These are phyloP conservation scores for Brachyopa scutellaris DNA, from an alignment of 2,888 invertebrate species.

Conservation along the genomic window DNA sequence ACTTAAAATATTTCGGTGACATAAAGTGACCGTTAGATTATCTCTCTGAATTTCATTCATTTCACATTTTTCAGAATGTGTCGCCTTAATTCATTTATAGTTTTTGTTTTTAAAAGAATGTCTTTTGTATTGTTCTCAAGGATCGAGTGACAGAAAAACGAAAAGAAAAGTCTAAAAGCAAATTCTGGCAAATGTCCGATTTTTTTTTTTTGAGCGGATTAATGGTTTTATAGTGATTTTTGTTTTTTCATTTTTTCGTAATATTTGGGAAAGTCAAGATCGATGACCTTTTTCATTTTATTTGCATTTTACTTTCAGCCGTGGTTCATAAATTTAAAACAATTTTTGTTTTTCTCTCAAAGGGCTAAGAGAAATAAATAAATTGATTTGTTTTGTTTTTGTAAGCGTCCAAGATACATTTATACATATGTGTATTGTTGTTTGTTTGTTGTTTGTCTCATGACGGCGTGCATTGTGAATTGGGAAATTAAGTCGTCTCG, in stretches of 20 bases:
- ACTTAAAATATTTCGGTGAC: conserved; percentile 57
- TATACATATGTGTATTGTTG: no score
- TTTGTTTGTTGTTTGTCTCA: no score
- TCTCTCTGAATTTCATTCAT: conserved; percentile 21
- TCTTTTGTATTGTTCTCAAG: conserved; percentile 11
- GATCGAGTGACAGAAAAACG: conserved; percentile 18
- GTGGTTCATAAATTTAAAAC: conserved; percentile 25
- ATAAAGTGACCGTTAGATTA: conserved; percentile 51
- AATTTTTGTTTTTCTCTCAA: background rate
- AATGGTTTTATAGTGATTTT: conserved; percentile 19
- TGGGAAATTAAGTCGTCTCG: background rate
- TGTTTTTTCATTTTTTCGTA: conserved; percentile 1
- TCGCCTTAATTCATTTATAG: conserved; percentile 36
- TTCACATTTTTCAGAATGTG: conserved; percentile 44
- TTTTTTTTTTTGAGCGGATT: conserved; percentile 14
- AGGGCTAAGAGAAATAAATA: background rate
- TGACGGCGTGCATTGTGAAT: no score
- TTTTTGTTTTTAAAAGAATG: background rate
- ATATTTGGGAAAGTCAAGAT: conserved; percentile 57
- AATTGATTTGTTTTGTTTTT: conserved; percentile 10
- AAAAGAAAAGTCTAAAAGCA: conserved; percentile 25
- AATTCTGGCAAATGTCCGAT: conserved; percentile 48
- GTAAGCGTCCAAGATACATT: no score
- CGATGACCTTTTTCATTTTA: conserved; percentile 48
- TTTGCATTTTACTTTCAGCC: conserved; percentile 52